phyloP scores from a whole-genome alignment of 2,888 invertebrate species.

The Drosophila birchii region DNA sequence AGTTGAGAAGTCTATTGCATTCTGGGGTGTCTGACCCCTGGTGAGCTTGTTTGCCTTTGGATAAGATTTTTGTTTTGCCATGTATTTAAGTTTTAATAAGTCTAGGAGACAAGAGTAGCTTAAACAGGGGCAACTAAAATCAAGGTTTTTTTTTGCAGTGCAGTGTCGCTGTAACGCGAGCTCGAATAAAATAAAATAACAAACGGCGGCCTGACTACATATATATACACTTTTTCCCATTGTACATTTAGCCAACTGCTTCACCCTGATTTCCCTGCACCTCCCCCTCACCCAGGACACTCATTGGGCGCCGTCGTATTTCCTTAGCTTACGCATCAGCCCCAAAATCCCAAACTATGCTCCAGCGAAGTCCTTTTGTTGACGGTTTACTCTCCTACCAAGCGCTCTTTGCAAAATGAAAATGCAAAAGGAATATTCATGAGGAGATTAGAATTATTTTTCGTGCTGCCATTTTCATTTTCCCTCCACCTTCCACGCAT shows the following conservation, averaged over 20 bases:
- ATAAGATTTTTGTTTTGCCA: too few relatives aligned
- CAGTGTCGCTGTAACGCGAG: conserved; percentile 28
- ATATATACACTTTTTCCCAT: conserved; percentile 64
- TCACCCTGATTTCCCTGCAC: conserved; percentile 26
- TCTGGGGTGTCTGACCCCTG: neutral
- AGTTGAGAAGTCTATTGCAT: neutral
- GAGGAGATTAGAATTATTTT: conserved; percentile 85
- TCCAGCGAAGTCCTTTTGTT: conserved; percentile 68
- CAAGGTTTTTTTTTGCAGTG: conserved; percentile 4
- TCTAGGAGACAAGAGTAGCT: neutral
- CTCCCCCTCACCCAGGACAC: conserved; percentile 8
- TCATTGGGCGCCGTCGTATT: conserved; percentile 67
- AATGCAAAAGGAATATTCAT: conserved; percentile 84
- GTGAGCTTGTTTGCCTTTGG: neutral
- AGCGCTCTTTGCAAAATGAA: conserved; percentile 78
- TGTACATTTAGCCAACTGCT: conserved; percentile 66
- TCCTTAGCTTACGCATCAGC: conserved; percentile 63
- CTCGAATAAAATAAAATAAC: conserved; percentile 70
- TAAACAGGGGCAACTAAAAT: neutral
- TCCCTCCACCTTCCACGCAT: conserved; percentile 56
- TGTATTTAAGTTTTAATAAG: neutral
- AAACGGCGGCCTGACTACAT: conserved; percentile 54
- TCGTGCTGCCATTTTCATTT: conserved; percentile 81
- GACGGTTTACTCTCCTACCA: conserved; percentile 64
- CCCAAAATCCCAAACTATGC: conserved; percentile 9